Evolutionary conservation across 2,797 vertebrate genomes (phyloP), one percentile per base, ranked within the genome.

Genomic region (Urophycis tenuis): DNA sequence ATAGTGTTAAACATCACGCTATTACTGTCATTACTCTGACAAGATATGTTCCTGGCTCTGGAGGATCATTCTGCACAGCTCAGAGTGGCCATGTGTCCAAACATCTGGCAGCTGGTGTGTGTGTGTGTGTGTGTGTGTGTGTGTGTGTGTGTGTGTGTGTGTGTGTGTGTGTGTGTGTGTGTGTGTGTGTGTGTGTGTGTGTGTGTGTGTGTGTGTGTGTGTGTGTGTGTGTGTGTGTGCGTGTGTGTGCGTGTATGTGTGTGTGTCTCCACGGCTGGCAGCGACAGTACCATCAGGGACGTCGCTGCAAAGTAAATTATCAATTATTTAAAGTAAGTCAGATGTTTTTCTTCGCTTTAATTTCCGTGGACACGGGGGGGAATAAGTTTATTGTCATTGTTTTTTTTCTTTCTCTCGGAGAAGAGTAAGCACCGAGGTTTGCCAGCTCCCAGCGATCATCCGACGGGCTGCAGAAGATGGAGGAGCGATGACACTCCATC

Each of bases 101-200:
- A 89, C 89, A 89, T 91, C 89, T 91, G 90, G 85, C 88, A 85
- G 81, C 85, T 87, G 85, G 85, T 82, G 78, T 81, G 75, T 5
- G 81, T 81, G 81, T 80, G 78, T 53, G 83, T 79, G 81, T 80
- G 78, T 49, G 83, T 79, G n/a, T n/a, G 81, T 80, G 77, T 53
- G 83, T 79, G 81, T 3, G 81, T 81, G 81, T 80, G 78, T 53
- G 83, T 79, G 81, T 80, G 77, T 53, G 83, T 79, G 81, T 3
- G 81, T 81, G 81, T 80, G 78, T 53, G 83, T 79, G 81, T 80
- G 77, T 53, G 83, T 79, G 81, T 3, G 81, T 81, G 81, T 80
- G 78, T 53, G 83, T 79, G 81, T 80, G 77, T 60, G 83, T 79
- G 81, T 4, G 81, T 82, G 81, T 80, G 78, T 60, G 83, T 79